phyloP scores from a whole-genome alignment of 2,113 vertebrate genomes.

The Centrocercus urophasianus region DNA sequence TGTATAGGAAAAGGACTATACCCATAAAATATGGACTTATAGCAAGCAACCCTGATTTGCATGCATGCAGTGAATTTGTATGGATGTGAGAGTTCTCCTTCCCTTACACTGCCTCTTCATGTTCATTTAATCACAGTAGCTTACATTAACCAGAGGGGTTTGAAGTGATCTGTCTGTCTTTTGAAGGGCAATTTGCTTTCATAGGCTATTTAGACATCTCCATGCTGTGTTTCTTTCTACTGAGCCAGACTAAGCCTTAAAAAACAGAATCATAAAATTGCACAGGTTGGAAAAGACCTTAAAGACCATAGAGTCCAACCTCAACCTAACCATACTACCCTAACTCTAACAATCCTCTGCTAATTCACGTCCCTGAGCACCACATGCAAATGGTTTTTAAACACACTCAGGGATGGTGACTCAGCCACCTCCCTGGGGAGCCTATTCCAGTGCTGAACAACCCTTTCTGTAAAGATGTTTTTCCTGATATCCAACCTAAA shows the following conservation, averaged over 20 bases:
- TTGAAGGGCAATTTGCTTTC: not conserved
- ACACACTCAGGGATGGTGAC: too few relatives aligned
- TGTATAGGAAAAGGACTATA: not conserved
- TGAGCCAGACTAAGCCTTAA: not conserved
- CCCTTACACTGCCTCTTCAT: not conserved
- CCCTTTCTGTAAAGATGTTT: too few relatives aligned
- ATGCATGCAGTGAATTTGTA: not conserved
- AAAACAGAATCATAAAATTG: not conserved
- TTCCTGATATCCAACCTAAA: too few relatives aligned
- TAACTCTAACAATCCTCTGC: too few relatives aligned
- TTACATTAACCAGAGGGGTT: not conserved
- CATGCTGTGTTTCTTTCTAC: not conserved
- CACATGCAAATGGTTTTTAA: too few relatives aligned
- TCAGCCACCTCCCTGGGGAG: too few relatives aligned
- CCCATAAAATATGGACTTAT: not conserved
- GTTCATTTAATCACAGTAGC: constrained; percentile 16
- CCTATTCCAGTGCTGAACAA: too few relatives aligned
- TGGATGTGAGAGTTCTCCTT: not conserved
- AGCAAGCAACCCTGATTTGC: not conserved
- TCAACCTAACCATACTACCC: too few relatives aligned
- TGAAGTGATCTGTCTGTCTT: not conserved
- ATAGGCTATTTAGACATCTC: not conserved
- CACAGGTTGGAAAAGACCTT: too few relatives aligned
- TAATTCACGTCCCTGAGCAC: too few relatives aligned
- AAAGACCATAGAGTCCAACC: too few relatives aligned